Conservation (phyloP, 2,888 invertebrate genomes). For the Oscheius sp. region DNA sequence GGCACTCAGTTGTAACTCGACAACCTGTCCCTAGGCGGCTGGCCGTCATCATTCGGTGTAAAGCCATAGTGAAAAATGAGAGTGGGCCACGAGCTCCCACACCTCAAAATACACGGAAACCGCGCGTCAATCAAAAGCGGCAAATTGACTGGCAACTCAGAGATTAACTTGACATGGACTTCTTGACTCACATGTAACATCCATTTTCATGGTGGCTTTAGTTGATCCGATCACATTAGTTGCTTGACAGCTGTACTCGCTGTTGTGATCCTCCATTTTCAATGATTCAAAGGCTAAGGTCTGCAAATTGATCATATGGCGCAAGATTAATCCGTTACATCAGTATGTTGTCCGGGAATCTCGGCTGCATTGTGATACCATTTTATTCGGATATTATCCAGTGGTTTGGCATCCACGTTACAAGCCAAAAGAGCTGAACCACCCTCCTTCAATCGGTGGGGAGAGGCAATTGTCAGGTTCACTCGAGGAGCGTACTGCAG, state of each 20-base stretch:
- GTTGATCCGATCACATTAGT: slow-evolving; percentile 64
- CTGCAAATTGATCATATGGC: slow-evolving; percentile 43
- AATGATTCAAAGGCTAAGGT: slow-evolving; percentile 64
- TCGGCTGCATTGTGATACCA: slow-evolving; percentile 62
- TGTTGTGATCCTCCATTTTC: slow-evolving; percentile 67
- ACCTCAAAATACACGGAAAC: slow-evolving; percentile 31
- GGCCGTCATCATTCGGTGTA: slow-evolving; percentile 36
- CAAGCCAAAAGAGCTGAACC: slow-evolving; percentile 66
- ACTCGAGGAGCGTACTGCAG: slow-evolving; percentile 67
- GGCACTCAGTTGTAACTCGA: slow-evolving; percentile 27
- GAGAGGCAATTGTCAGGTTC: slow-evolving; percentile 58
- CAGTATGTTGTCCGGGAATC: slow-evolving; percentile 50
- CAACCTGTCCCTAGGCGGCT: slow-evolving; percentile 35
- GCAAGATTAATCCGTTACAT: slow-evolving; percentile 43
- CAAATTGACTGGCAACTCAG: not conserved
- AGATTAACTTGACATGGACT: slow-evolving; percentile 3
- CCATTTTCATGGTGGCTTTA: slow-evolving; percentile 56
- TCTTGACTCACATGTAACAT: slow-evolving; percentile 62
- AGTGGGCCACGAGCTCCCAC: slow-evolving; percentile 34
- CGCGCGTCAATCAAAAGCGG: slow-evolving; percentile 9
- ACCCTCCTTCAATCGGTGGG: slow-evolving; percentile 58
- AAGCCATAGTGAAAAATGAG: slow-evolving; percentile 37
- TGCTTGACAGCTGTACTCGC: slow-evolving; percentile 61
- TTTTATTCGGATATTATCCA: slow-evolving; percentile 58
- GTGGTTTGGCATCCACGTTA: slow-evolving; percentile 68